These are phyloP conservation scores for Plutomurus gul DNA, from an alignment of 1,140 invertebrate species.

Conservation along the genomic window DNA sequence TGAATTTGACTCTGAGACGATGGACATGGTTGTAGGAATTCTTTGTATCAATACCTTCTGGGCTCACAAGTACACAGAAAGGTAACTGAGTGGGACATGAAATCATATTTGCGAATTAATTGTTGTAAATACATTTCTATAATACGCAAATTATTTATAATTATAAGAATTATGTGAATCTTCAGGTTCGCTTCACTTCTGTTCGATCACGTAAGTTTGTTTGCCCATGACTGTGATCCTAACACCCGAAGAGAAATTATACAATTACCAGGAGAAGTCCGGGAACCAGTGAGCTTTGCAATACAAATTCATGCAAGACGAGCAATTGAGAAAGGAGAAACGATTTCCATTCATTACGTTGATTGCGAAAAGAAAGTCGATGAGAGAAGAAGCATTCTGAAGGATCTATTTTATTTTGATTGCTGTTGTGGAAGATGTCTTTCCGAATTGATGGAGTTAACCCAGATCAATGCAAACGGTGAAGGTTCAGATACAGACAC, in stretches of 20 bases:
- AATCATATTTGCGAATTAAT: neutral
- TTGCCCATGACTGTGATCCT: slow-evolving; percentile 49
- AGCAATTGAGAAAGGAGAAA: slow-evolving; percentile 23
- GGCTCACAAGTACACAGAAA: slow-evolving; percentile 2
- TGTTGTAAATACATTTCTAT: neutral
- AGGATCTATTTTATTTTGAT: slow-evolving; percentile 38
- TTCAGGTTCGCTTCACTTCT: slow-evolving; percentile 40
- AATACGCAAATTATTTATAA: neutral
- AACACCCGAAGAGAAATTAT: slow-evolving; percentile 37
- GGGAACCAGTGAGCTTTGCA: neutral
- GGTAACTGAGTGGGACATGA: neutral
- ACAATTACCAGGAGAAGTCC: neutral
- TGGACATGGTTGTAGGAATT: slow-evolving; percentile 34
- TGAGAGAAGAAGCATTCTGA: slow-evolving; percentile 4
- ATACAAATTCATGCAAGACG: slow-evolving; percentile 10
- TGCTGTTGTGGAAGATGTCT: slow-evolving; percentile 35
- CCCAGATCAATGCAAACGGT: too few species aligned
- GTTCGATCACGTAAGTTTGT: slow-evolving; percentile 33
- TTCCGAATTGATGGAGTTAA: slow-evolving; percentile 1
- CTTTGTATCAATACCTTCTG: slow-evolving; percentile 45
- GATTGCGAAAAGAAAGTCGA: neutral
- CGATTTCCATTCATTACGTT: slow-evolving; percentile 38
- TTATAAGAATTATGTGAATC: neutral
- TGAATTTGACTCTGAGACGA: neutral
- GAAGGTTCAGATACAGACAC: too few species aligned